phyloP scores from a whole-genome alignment of 2,797 vertebrate species.

The Triplophysa yarkandensis region DNA sequence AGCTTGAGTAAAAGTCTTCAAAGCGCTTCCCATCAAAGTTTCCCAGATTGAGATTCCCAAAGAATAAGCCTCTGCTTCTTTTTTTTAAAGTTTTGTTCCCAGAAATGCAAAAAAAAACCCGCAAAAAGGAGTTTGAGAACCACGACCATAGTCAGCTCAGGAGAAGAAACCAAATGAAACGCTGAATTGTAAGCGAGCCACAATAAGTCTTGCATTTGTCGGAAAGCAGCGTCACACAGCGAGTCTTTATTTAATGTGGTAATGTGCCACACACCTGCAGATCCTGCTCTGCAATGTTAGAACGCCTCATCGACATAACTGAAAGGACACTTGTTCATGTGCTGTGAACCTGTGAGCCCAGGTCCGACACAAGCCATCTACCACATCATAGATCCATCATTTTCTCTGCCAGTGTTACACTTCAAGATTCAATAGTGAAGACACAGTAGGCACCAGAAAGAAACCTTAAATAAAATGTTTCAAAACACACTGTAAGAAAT shows the following conservation, averaged over 20 bases:
- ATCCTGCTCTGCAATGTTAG: not conserved
- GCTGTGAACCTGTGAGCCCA: constrained; percentile 29
- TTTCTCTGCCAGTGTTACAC: not conserved
- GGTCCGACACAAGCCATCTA: constrained; percentile 33
- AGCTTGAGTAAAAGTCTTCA: not conserved
- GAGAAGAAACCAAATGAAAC: constrained; percentile 46
- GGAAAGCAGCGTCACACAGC: constrained; percentile 22
- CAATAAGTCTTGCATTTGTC: constrained; percentile 1
- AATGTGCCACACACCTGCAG: constrained; percentile 23
- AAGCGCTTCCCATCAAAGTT: constrained; percentile 6
- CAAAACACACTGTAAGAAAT: not conserved
- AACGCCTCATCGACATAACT: constrained; percentile 36
- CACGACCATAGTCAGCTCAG: constrained; percentile 68
- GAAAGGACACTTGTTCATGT: constrained; percentile 19
- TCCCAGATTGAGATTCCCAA: not conserved
- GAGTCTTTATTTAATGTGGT: constrained; percentile 38
- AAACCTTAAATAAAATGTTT: not conserved
- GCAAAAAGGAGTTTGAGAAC: constrained; percentile 54
- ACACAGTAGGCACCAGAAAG: not conserved
- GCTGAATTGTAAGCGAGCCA: not conserved
- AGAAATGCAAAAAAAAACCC: constrained; percentile 12
- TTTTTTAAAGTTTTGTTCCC: constrained; percentile 17
- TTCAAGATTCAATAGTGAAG: not conserved
- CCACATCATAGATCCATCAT: constrained; percentile 30
- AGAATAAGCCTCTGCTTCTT: constrained; percentile 15